These are phyloP conservation scores for Globia sparganii DNA, from an alignment of 2,888 invertebrate genomes.

Conservation along the genomic window DNA sequence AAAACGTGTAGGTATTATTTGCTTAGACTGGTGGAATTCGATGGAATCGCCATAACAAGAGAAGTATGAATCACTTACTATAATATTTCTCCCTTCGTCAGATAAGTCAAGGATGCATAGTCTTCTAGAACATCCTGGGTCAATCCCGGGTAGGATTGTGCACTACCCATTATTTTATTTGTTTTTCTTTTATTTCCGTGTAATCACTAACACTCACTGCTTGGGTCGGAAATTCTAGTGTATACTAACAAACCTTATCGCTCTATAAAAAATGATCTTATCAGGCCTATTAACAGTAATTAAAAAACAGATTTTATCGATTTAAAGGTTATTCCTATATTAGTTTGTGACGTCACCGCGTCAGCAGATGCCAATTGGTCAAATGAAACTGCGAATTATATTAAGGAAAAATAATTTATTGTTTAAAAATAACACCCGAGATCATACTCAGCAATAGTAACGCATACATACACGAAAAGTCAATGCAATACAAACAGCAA, in stretches of 20 bases:
- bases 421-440: slow-evolving; percentile 80
- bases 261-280: slow-evolving; percentile 57
- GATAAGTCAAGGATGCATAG: slow-evolving; percentile 91
- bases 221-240: slow-evolving; percentile 27
- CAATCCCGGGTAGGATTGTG: slow-evolving; percentile 86
- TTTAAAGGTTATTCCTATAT: slow-evolving; percentile 32
- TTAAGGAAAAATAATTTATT: slow-evolving; percentile 85
- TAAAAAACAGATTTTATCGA: slow-evolving; percentile 36
- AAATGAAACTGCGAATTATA: slow-evolving; percentile 58
- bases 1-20: slow-evolving; percentile 27
- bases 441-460: slow-evolving; percentile 84
- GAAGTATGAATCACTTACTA: slow-evolving; percentile 86
- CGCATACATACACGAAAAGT: slow-evolving; percentile 67
- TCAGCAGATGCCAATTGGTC: slow-evolving; percentile 13
- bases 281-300: slow-evolving; percentile 46
- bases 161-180: slow-evolving; percentile 84
- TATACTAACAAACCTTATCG: slow-evolving; percentile 44
- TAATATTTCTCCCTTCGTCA: slow-evolving; percentile 91
- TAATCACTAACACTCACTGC: slow-evolving; percentile 15
- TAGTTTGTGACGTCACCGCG: slow-evolving; percentile 25
- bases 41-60: neutral
- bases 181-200: neutral
- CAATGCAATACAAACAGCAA: slow-evolving; percentile 59
- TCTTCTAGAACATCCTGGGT: slow-evolving; percentile 91
- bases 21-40: neutral